Evolutionary conservation across 2,888 invertebrate species (phyloP).

Genomic region (Dryadula phaetusa): DNA sequence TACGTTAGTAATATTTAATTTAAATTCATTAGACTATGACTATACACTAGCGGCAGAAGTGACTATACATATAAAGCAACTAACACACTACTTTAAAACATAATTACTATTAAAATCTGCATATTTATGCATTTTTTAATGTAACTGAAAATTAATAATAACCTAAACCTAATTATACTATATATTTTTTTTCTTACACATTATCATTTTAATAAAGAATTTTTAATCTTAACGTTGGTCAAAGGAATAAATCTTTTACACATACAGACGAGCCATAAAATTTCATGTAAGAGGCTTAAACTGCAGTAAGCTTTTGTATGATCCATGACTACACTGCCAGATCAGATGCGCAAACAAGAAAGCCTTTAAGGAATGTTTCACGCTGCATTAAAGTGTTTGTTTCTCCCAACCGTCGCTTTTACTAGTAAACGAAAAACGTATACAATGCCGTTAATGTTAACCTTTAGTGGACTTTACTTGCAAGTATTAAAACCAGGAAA

Average conservation of each 20-base stretch:
- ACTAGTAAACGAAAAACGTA: conserved; percentile 20
- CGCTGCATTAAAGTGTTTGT: conserved; percentile 24
- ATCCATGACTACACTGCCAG: conserved; percentile 6
- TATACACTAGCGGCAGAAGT: not conserved
- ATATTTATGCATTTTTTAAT: not conserved
- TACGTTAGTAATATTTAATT: not conserved
- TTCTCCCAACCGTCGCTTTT: conserved; percentile 27
- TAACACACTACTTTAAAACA: not conserved
- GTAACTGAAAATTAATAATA: no score
- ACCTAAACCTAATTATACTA: not conserved
- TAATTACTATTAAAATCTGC: not conserved
- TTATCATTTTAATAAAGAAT: no score
- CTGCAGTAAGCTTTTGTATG: not conserved
- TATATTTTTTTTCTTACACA: not conserved
- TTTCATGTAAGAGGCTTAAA: not conserved
- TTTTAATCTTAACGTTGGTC: no score
- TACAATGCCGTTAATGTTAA: conserved; percentile 6
- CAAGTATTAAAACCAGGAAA: not conserved
- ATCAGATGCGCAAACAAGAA: conserved; percentile 19
- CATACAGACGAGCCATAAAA: not conserved
- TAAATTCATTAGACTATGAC: not conserved
- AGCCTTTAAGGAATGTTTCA: conserved; percentile 19
- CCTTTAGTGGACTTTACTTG: conserved; percentile 14
- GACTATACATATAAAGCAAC: not conserved
- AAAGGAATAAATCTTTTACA: no score